Evolutionary conservation across 2,888 invertebrate species (phyloP), one percentile per base, ranked within the genome.

Genomic region (Chaitophorus viminalis): DNA sequence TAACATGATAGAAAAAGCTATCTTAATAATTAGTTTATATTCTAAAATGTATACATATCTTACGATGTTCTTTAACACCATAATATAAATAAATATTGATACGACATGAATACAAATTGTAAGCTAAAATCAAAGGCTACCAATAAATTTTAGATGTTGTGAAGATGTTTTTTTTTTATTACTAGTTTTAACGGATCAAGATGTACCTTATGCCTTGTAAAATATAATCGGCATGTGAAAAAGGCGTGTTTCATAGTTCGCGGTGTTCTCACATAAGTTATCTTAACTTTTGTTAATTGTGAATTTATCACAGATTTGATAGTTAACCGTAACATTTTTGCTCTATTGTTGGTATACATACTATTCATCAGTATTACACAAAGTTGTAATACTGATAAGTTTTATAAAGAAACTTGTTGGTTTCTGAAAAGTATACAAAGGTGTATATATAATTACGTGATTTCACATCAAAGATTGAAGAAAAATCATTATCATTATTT

Each of bases 401-500:
- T 68, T n/a, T 33, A 72, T 33, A 72, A 82, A 8, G 52, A 72
- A 54, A 33, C 25, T 36, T n/a, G 52, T 54, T 18, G 36, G 36
- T 18, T 54, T 52, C 39, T n/a, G n/a, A 8, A 18, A 52, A 54
- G 4, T 76, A 52, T 46, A 17, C 29, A 8, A 1, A 74, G 11
- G 9, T 52, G n/a, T n/a, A n/a, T n/a, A 39, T 46, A 46, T 8
- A 31, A 29, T 0, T 9, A n/a, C n/a, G 54, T 18, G 52, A 54
- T 54, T 33, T 33, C 33, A 54, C 31, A 25, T 31, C 33, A 25
- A 31, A 72, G 33, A 52, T 82, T 33, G 82, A 70, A 52, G 46
- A 72, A 82, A 31, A 82, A 52, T 68, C 31, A 8, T 46, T 82
- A 31, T 72, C 52, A 72, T 72, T 11, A 72, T 52, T 82, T 65